Evolutionary conservation across 2,888 invertebrate species (phyloP), one percentile per base, ranked within the genome.

Genomic region (Smittia aterrima): DNA sequence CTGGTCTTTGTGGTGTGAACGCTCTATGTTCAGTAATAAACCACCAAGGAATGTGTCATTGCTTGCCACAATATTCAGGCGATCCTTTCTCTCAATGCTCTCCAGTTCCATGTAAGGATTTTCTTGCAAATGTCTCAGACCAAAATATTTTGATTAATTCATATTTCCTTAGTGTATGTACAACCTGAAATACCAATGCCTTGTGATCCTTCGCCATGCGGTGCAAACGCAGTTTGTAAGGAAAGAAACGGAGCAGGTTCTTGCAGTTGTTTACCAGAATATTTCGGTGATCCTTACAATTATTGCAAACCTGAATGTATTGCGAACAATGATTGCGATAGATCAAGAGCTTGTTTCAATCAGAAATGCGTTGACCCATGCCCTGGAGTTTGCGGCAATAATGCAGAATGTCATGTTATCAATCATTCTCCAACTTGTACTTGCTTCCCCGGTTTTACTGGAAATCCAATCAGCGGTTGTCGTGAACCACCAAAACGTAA

Each of bases 341-440:
- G 89, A 79, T 90, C 92, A 79, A 89, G 86, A 80, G 90, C 93
- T 58, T 95, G 95, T 79, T 86, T 91, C 62, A 87, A 90, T 78
- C 92, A 92, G 80, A 93, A 93, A 81, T 95, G 95, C 80, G 85
- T 86, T 71, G 91, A 95, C 84, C 95, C 95, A 53, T 95, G 95
- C 78, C 91, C 92, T 13, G 93, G 93, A 75, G 88, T 92, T 75
- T 95, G 95, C 80, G 90, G 90, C 16, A 84, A 86, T 9, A 88
- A 87, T 78, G 86, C 89, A 53, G 85, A 86, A 78, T 90, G 89
- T 76, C 82, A 80, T 76, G 85, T 83, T 67, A 79, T 84, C 13
- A 93, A 93, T 80, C 95, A 95, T 80, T 88, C 92, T 58, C 94
- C 95, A n/a, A 89, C 90, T 66, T 95, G 95, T 80, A 90, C 89